Evolutionary conservation across 2,113 vertebrate genomes (phyloP).

Genomic region (Lampris megalopsis): DNA sequence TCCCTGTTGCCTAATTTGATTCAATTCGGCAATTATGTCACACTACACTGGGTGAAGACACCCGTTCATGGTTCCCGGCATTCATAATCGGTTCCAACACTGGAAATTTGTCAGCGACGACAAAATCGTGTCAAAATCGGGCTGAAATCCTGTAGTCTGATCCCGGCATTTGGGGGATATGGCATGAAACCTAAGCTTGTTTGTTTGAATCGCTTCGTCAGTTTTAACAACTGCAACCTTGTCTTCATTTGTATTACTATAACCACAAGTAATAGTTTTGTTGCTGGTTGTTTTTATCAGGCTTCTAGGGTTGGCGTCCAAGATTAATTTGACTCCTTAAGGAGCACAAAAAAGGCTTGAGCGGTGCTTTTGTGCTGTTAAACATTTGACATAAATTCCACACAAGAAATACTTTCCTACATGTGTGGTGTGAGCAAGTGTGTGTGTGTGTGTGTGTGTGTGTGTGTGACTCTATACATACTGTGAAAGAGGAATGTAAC

Average conservation of each 20-base stretch:
- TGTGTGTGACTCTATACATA: conserved; percentile 8
- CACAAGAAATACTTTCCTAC: no score
- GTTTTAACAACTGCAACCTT: neutral
- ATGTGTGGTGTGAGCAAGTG: no score
- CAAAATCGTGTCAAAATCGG: no score
- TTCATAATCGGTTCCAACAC: no score
- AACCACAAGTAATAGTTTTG: neutral
- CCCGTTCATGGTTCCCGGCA: no score
- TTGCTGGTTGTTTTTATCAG: neutral
- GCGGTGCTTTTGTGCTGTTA: neutral
- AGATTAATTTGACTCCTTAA: conserved; percentile 2
- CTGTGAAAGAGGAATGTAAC: conserved; percentile 12
- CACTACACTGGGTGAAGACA: no score
- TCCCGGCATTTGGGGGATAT: neutral
- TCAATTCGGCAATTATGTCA: no score
- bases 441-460: no score
- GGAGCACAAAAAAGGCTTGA: neutral
- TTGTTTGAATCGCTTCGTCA: neutral
- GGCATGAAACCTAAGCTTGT: conserved; percentile 7
- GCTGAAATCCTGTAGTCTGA: no score
- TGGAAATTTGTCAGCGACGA: no score
- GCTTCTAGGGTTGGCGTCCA: neutral
- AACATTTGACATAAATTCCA: neutral
- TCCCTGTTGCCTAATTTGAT: no score
- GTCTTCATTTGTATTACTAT: neutral